phyloP scores from a whole-genome alignment of 2,113 vertebrate species.

The Oplegnathus fasciatus region DNA sequence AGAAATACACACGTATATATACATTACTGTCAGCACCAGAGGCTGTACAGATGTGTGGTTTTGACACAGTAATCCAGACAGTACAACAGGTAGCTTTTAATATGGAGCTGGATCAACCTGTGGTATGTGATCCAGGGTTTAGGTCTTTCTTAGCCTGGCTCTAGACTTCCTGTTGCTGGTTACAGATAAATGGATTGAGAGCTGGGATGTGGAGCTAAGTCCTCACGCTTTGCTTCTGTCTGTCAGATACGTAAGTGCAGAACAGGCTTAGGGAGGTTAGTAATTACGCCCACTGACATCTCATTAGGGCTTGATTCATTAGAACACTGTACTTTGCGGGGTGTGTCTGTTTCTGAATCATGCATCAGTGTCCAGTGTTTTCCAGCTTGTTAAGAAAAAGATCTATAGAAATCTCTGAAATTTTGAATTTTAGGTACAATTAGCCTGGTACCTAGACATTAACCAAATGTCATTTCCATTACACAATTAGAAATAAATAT shows the following conservation, averaged over 20 bases:
- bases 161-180: neutral
- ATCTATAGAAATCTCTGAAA: neutral
- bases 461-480: neutral
- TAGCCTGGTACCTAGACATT: neutral
- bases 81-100: neutral
- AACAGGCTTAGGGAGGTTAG: slow-evolving; percentile 27
- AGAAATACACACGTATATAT: neutral
- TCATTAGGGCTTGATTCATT: slow-evolving; percentile 42
- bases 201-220: neutral
- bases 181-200: slow-evolving; percentile 3
- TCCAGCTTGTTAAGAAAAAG: neutral
- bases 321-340: slow-evolving; percentile 13
- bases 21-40: neutral
- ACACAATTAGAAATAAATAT: neutral
- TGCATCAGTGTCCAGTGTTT: neutral
- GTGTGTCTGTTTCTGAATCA: slow-evolving; percentile 23
- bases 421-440: neutral
- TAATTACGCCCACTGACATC: slow-evolving; percentile 32
- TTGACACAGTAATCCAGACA: neutral
- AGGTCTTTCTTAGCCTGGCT: neutral
- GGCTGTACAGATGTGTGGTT: neutral
- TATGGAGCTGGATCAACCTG: neutral
- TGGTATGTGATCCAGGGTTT: neutral
- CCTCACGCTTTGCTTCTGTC: neutral
- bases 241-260: slow-evolving; percentile 4